Evolutionary conservation across 2,888 invertebrate species (phyloP), one percentile per base, ranked within the genome.

Genomic region (Patella caerulea): DNA sequence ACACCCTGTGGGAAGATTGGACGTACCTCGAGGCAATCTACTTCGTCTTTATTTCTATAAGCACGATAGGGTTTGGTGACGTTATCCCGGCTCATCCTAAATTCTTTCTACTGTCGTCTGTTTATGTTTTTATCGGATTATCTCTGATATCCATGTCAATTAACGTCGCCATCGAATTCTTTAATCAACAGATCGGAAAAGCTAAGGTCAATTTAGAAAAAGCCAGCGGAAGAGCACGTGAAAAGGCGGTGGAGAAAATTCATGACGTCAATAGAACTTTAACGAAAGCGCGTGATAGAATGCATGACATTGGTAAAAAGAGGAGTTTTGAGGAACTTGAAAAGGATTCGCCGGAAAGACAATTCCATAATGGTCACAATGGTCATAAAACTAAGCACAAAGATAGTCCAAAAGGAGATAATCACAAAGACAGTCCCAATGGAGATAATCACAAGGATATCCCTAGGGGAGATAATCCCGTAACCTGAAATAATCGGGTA

Each of bases 131-230:
- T 34, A 96, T 99, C 87, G 99, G 99, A 11, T 93, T 99, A 79
- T 97, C 98, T 0, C 93, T 99, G 29, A 98, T 98, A 74, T 97
- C 98, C 84, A 98, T 98, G 98, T 97, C 97, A 92, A 96, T 99
- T 87, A 98, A 98, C 89, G 97, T 98, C 19, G 97, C 98, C 0
- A 88, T 91, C 79, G 90, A 88, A 71, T 86, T 85, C 76, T 83
- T 88, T 75, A 77, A 83, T 15, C 78, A 81, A 17, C 87, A 86
- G 29, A 86, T 88, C 17, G 82, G 82, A 56, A 86, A 80, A 76
- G 88, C 88, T 12, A 86, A 85, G 79, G 82, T 83, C 9, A 85
- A 83, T 55, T 85, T 89, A 79, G 84, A 86, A 53, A 71, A 78
- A 17, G 86, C 86, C 2, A 73, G 29, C 17, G 80, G 73, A 4